A percentile compares a stretch with the other conserved stretches of the same genome.
Conservation (phyloP, 2,113 vertebrate genomes). For the Arothron firmamentum region DNA sequence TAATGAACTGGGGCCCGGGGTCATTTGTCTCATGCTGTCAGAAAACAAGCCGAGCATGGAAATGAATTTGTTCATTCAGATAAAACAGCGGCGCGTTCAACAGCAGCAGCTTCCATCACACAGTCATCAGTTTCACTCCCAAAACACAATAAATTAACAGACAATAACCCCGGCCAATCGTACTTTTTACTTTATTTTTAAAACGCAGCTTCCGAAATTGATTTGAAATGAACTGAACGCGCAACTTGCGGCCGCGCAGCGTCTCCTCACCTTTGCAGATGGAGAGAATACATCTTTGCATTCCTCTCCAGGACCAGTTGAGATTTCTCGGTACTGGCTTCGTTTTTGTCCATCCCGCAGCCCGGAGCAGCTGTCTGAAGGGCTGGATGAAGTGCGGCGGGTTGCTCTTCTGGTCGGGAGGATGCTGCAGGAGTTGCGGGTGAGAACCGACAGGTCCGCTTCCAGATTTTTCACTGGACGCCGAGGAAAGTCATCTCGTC, state of each 20-base stretch:
- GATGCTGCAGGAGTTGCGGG: slow-evolving; percentile 26
- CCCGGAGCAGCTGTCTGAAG: background rate
- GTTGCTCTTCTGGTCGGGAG: background rate
- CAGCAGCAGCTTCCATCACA: slow-evolving; percentile 26
- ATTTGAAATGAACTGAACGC: background rate
- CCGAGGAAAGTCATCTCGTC: slow-evolving; percentile 30
- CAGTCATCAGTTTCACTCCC: slow-evolving; percentile 23
- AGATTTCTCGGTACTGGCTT: slow-evolving; percentile 74
- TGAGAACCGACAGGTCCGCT: slow-evolving; percentile 12
- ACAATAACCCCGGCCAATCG: no score
- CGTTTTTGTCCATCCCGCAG: slow-evolving; percentile 56
- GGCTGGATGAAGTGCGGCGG: background rate
- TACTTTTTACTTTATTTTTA: no score
- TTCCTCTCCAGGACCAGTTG: slow-evolving; percentile 76
- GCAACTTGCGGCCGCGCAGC: no score
- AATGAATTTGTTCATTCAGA: slow-evolving; percentile 73
- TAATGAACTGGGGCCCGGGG: slow-evolving; percentile 43
- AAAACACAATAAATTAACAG: background rate
- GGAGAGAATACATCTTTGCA: slow-evolving; percentile 72
- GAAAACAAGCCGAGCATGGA: slow-evolving; percentile 66
- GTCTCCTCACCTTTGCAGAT: slow-evolving; percentile 69
- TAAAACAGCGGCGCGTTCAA: slow-evolving; percentile 54
- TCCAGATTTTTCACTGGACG: slow-evolving; percentile 30
- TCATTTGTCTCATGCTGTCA: slow-evolving; percentile 72
- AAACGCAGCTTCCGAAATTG: no score